phyloP scores from a whole-genome alignment of 2,888 invertebrate genomes.

The Deladenus siricidicola region DNA sequence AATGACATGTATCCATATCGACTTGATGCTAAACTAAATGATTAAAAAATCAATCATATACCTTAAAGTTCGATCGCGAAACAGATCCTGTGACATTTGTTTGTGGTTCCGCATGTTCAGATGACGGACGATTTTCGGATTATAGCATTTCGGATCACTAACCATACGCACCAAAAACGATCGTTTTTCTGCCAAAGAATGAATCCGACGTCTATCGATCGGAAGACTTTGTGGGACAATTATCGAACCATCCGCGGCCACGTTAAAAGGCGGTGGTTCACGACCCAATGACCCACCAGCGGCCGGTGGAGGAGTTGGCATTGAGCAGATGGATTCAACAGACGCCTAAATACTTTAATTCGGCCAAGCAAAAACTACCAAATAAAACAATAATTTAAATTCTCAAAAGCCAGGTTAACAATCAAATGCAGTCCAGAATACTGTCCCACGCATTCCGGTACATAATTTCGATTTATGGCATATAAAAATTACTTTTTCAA shows the following conservation, averaged over 20 bases:
- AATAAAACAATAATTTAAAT: too few species aligned
- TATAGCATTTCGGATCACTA: slow-evolving; percentile 86
- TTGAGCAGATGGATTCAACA: slow-evolving; percentile 5
- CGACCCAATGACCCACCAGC: background rate
- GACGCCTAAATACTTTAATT: slow-evolving; percentile 4
- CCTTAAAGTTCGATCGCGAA: slow-evolving; percentile 48
- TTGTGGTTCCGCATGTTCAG: slow-evolving; percentile 51
- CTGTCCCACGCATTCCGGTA: too few species aligned
- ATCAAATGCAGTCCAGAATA: too few species aligned
- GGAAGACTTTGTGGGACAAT: background rate
- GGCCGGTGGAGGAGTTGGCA: slow-evolving; percentile 11
- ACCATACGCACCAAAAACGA: slow-evolving; percentile 94
- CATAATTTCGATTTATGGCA: too few species aligned
- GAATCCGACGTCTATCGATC: slow-evolving; percentile 48
- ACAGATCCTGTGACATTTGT: slow-evolving; percentile 55
- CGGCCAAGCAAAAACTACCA: too few species aligned
- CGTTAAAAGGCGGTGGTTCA: background rate
- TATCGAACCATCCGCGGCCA: background rate
- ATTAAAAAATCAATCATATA: slow-evolving; percentile 7
- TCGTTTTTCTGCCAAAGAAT: slow-evolving; percentile 77
- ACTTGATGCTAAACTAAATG: background rate
- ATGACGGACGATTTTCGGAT: slow-evolving; percentile 68
- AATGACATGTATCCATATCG: background rate
- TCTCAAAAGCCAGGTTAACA: too few species aligned
- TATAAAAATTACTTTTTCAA: too few species aligned